Conservation (phyloP, 2,888 invertebrate genomes). For the Plusia festucae region DNA sequence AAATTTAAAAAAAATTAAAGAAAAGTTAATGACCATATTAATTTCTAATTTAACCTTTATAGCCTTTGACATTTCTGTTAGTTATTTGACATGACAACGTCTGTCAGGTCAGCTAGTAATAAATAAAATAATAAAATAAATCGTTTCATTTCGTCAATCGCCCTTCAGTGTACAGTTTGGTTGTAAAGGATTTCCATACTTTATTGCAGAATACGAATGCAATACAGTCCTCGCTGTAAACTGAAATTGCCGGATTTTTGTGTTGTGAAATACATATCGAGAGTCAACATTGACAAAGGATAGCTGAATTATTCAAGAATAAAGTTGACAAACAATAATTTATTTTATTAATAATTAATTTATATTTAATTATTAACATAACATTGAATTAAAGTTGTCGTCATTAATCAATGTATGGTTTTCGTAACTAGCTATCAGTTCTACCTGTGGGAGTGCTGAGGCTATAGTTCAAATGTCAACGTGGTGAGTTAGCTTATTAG, state of each 20-base stretch:
- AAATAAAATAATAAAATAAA: slow-evolving; percentile 48
- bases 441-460: slow-evolving; percentile 31
- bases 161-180: slow-evolving; percentile 41
- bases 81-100: too few relatives aligned
- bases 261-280: slow-evolving; percentile 23
- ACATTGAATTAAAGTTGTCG: slow-evolving; percentile 43
- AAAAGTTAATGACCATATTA: too few relatives aligned
- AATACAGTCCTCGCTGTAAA: slow-evolving; percentile 23
- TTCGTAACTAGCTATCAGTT: slow-evolving; percentile 28
- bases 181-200: slow-evolving; percentile 62
- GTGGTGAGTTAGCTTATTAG: slow-evolving; percentile 20
- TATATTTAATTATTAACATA: slow-evolving; percentile 10
- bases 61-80: too few relatives aligned
- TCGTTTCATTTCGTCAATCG: slow-evolving; percentile 55
- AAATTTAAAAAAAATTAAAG: too few relatives aligned
- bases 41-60: too few relatives aligned
- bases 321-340: slow-evolving; percentile 18
- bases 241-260: slow-evolving; percentile 14
- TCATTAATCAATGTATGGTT: slow-evolving; percentile 45
- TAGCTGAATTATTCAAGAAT: background rate
- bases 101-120: too few relatives aligned
- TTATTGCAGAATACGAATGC: slow-evolving; percentile 57
- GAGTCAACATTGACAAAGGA: background rate
- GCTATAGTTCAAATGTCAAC: slow-evolving; percentile 50
- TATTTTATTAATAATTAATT: background rate